Percentiles rank a stretch among this genome's conserved stretches.
Evolutionary conservation across 2,113 vertebrate genomes (phyloP).

Genomic region (Turdus rufiventris): DNA sequence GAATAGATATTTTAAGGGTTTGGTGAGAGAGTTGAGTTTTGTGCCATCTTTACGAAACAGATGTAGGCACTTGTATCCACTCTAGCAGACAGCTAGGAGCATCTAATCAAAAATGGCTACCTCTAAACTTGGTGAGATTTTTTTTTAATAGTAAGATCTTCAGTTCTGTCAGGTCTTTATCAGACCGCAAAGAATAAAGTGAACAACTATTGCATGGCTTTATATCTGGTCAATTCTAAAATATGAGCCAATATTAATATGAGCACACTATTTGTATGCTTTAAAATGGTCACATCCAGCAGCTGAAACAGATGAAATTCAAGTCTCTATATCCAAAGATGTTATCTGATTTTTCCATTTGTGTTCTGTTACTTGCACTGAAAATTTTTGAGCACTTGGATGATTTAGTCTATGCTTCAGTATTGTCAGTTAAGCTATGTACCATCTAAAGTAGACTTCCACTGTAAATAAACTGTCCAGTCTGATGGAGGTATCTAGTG

Average conservation of each 20-base stretch:
- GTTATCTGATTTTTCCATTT: background rate
- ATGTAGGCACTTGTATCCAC: background rate
- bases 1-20: background rate
- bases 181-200: background rate
- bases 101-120: background rate
- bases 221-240: background rate
- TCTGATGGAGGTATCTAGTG: background rate
- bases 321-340: background rate
- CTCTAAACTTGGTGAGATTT: background rate
- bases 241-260: accelerated
- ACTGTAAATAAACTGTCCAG: background rate
- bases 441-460: background rate
- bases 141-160: background rate
- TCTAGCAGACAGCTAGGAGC: background rate
- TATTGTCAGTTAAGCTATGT: background rate
- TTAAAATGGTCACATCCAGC: background rate
- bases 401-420: background rate
- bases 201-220: accelerated
- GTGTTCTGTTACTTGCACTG: background rate
- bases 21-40: background rate
- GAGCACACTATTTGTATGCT: background rate
- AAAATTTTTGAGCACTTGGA: background rate
- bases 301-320: background rate
- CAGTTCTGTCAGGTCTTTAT: background rate
- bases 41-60: background rate